Evolutionary conservation across 2,113 vertebrate species (phyloP).

Genomic region (Perccottus glenii): DNA sequence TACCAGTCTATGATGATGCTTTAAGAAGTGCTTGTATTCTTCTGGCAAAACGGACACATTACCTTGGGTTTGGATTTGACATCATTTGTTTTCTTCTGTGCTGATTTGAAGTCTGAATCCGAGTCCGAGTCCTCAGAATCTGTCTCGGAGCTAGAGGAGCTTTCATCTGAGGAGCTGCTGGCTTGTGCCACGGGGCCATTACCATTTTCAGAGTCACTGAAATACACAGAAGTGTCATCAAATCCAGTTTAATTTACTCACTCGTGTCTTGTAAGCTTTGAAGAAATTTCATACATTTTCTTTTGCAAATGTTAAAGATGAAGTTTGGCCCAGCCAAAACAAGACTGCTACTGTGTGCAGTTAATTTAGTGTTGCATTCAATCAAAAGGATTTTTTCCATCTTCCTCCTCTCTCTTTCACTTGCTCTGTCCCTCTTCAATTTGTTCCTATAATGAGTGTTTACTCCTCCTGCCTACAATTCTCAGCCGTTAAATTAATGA

Average conservation of each 20-base stretch:
- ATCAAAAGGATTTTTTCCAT: slow-evolving; percentile 65
- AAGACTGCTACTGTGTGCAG: slow-evolving; percentile 57
- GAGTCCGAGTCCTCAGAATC: slow-evolving; percentile 76
- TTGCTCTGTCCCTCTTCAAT: slow-evolving; percentile 78
- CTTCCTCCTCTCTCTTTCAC: slow-evolving; percentile 65
- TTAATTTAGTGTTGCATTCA: slow-evolving; percentile 79
- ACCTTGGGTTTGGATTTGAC: slow-evolving; percentile 69
- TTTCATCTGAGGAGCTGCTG: slow-evolving; percentile 78
- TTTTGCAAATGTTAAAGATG: slow-evolving; percentile 8
- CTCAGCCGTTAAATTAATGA: slow-evolving; percentile 95
- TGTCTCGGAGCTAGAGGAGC: slow-evolving; percentile 82
- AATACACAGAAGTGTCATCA: slow-evolving; percentile 17
- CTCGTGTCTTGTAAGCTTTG: not conserved
- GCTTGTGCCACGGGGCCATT: slow-evolving; percentile 49
- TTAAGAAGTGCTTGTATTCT: too few relatives aligned
- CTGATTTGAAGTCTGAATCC: slow-evolving; percentile 49
- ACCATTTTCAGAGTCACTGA: slow-evolving; percentile 65
- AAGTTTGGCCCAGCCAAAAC: slow-evolving; percentile 12
- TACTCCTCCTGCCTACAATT: slow-evolving; percentile 89
- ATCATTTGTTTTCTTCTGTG: slow-evolving; percentile 41
- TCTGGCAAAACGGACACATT: not conserved
- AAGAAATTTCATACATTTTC: slow-evolving; percentile 4
- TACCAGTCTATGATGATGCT: too few relatives aligned
- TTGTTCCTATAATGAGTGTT: slow-evolving; percentile 90
- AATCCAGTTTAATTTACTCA: not conserved